A percentile compares a stretch with the other conserved stretches of the same genome.
Conservation (phyloP, 2,113 vertebrate species). For the Eulemur macaco region DNA sequence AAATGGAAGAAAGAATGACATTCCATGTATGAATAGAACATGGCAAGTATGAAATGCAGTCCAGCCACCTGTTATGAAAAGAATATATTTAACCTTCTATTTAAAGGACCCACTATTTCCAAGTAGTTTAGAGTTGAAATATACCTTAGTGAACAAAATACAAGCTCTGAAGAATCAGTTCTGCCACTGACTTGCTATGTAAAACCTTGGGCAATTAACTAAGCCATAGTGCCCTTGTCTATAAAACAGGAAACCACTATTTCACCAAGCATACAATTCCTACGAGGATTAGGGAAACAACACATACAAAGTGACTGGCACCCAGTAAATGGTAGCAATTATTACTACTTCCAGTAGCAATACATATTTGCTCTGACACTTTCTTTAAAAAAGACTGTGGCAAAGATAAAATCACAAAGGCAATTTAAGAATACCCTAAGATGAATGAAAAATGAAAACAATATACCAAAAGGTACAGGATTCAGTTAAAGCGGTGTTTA, state of each 20-base stretch:
- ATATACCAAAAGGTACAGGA: not conserved
- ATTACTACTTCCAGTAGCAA: not conserved
- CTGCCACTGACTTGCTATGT: not conserved
- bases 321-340: not conserved
- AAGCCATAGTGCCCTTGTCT: not conserved
- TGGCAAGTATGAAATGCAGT: not conserved
- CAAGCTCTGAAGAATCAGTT: not conserved
- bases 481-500: not conserved
- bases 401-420: not conserved
- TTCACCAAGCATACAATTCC: not conserved
- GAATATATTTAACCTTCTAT: not conserved
- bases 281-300: not conserved
- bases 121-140: not conserved
- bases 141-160: not conserved
- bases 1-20: not conserved
- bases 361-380: not conserved
- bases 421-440: not conserved
- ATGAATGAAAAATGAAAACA: not conserved
- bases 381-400: not conserved
- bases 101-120: conserved; percentile 46
- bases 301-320: not conserved
- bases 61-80: conserved; percentile 15
- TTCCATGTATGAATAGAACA: not conserved
- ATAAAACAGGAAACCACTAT: not conserved
- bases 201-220: not conserved